Conservation (phyloP, 2,888 invertebrate species). For the Idaea dimidiata region DNA sequence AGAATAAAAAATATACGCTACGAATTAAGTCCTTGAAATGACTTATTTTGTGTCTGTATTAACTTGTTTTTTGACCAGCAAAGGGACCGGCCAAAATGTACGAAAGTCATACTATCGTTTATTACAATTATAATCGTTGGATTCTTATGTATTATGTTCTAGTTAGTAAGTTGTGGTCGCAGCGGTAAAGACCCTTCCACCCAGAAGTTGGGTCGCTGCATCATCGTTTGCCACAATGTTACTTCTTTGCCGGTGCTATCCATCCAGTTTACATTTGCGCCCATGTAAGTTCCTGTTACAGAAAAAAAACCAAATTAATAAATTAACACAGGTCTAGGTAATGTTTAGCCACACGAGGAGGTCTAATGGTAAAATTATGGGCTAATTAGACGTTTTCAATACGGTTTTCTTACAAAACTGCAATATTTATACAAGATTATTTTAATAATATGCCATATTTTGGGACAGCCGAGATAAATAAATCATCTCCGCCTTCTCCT, state of each 20-base stretch:
- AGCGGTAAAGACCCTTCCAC: slow-evolving; percentile 95
- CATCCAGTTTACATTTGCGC: slow-evolving; percentile 96
- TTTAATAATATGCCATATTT: no score
- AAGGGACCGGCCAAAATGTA: neutral
- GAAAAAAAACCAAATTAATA: slow-evolving; percentile 5
- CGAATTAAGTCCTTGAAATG: neutral
- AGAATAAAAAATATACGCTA: neutral
- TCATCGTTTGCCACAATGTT: slow-evolving; percentile 95
- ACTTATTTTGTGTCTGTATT: neutral
- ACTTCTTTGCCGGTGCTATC: slow-evolving; percentile 95
- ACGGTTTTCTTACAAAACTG: no score
- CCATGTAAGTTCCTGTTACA: slow-evolving; percentile 89
- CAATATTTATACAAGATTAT: no score
- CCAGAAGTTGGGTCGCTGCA: slow-evolving; percentile 97
- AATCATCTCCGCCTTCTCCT: no score
- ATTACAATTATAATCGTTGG: slow-evolving; percentile 3
- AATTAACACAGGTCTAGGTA: neutral
- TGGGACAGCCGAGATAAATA: no score
- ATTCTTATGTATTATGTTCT: slow-evolving; percentile 17
- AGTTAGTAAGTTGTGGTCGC: slow-evolving; percentile 85
- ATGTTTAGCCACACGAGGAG: no score
- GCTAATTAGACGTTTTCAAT: no score
- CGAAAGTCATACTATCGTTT: neutral
- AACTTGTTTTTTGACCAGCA: neutral
- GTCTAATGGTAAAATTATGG: no score